phyloP scores from a whole-genome alignment of 2,797 vertebrate genomes.

The Pangasius larnaudii region DNA sequence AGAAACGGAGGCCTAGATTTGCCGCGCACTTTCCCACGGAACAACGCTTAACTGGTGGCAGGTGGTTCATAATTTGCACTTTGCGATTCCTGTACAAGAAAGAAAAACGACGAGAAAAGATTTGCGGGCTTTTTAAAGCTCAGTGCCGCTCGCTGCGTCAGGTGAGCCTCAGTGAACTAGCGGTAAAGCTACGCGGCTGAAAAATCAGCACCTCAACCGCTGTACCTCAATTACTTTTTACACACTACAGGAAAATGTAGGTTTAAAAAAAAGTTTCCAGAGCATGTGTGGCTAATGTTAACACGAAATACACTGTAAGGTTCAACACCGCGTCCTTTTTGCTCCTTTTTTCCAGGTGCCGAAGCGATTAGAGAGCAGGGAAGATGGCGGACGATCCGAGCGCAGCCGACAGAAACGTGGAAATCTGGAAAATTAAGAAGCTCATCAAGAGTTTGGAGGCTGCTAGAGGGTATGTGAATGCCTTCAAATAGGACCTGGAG shows the following conservation, averaged over 20 bases:
- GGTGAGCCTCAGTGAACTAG: slow-evolving; percentile 63
- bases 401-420: slow-evolving; percentile 98
- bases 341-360: slow-evolving; percentile 72
- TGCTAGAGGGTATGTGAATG: slow-evolving; percentile 86
- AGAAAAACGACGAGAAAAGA: background rate
- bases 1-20: slow-evolving; percentile 10
- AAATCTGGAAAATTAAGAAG: slow-evolving; percentile 99
- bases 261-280: background rate
- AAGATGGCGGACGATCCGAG: slow-evolving; percentile 99
- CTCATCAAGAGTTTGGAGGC: slow-evolving; percentile 98
- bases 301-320: no score
- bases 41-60: background rate
- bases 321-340: background rate
- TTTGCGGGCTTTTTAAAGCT: slow-evolving; percentile 54
- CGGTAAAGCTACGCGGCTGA: background rate
- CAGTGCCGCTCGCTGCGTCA: slow-evolving; percentile 60
- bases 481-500: background rate
- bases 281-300: no score
- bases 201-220: background rate
- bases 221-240: background rate
- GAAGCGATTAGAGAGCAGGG: slow-evolving; percentile 70
- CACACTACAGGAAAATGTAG: background rate
- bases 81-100: background rate
- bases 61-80: no score
- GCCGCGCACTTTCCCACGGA: background rate